Evolutionary conservation across 1,140 invertebrate genomes (phyloP), one percentile per base, ranked within the genome.

Genomic region (Ips nitidus): DNA sequence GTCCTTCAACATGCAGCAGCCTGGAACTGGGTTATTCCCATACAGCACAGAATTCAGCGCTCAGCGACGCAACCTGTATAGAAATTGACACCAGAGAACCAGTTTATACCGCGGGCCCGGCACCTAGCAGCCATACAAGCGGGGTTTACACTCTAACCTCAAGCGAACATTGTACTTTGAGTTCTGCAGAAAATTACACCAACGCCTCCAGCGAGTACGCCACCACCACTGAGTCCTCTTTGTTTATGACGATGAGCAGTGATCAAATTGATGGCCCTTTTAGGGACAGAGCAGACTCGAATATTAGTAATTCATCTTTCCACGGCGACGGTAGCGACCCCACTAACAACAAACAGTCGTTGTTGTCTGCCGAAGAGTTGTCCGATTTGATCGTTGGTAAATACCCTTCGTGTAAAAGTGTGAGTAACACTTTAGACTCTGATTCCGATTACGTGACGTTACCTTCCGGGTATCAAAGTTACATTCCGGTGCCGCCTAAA

Each of bases 381-480:
- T 92, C 90, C 5, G 90, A 93, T 76, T 78, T 94, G 38, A 94
- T 94, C 60, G 91, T 93, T 1, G 91, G 91, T 0, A 82, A 90
- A 22, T 93, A 93, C 82, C 92, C 92, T 3, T 89, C 87, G 47
- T 84, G 88, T 42, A 91, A 92, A 72, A 92, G 90, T 0, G 90
- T 94, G 38, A 92, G 91, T 74, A 88, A 88, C 53, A 93, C 90
- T 0, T 86, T 94, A 75, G 91, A 94, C 77, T 94, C 92, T 1
- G 92, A 94, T 74, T 93, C 91, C 8, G 93, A 95, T 78, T 95
- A 95, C 77, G 92, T 94, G 1, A 91, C 91, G 36, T 82, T 94
- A 76, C 91, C 92, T 5, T 86, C 90, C 5, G 87, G 88, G 1
- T 86, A 84, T 77, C 80, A 83, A 69, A 84, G 85, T 74, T 87